A percentile compares a stretch with the other conserved stretches of the same genome.
These are phyloP conservation scores for Autographa pulchrina DNA, from an alignment of 2,888 invertebrate species.

Conservation along the genomic window DNA sequence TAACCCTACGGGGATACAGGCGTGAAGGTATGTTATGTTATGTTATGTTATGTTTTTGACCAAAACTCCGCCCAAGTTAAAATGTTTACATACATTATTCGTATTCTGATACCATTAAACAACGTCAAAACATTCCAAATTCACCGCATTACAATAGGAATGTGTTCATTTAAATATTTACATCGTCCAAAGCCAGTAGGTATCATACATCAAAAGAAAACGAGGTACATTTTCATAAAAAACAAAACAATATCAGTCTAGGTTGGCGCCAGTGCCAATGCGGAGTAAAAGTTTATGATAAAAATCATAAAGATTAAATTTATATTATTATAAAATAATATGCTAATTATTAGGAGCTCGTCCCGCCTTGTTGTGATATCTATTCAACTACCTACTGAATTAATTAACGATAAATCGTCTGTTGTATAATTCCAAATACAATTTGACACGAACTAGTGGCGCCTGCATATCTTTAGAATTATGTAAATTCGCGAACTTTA, in stretches of 20 bases:
- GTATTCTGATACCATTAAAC: neutral
- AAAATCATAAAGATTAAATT: conserved; percentile 39
- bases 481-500: conserved; percentile 55
- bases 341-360: conserved; percentile 46
- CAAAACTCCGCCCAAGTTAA: neutral
- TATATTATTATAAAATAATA: conserved; percentile 49
- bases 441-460: conserved; percentile 66
- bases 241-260: conserved; percentile 37
- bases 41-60: too few relatives aligned
- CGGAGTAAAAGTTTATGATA: conserved; percentile 49
- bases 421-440: conserved; percentile 64
- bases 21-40: too few relatives aligned
- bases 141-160: conserved; percentile 17
- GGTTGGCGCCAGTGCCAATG: conserved; percentile 52
- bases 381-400: conserved; percentile 60
- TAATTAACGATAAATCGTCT: conserved; percentile 68
- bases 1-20: too few relatives aligned
- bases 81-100: conserved; percentile 4
- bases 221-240: conserved; percentile 16
- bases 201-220: conserved; percentile 47
- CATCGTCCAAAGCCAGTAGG: conserved; percentile 25
- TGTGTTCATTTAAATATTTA: conserved; percentile 35
- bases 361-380: conserved; percentile 48
- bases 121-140: conserved; percentile 21
- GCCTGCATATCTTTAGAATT: conserved; percentile 71